Conservation (phyloP, 2,888 invertebrate species). For the Eupithecia pulchellata region DNA sequence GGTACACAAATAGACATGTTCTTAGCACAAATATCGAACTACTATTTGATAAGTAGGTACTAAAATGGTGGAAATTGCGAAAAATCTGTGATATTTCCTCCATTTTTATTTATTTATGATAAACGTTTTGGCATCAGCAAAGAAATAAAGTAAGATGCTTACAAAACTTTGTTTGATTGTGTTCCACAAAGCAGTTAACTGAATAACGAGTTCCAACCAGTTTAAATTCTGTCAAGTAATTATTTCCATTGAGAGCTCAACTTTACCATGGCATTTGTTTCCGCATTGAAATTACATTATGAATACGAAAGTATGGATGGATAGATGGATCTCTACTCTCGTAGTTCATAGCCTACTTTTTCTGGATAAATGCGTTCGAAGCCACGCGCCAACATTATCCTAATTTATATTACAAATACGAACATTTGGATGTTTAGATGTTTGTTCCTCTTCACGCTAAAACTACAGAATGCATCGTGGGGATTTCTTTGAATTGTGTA, state of each 20-base stretch:
- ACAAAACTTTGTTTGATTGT: conserved; percentile 6
- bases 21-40: not conserved
- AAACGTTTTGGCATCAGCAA: not conserved
- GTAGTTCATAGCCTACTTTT: too few relatives aligned
- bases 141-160: not conserved
- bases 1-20: too few relatives aligned
- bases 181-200: conserved; percentile 5
- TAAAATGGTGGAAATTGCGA: not conserved
- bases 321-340: not conserved
- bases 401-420: too few relatives aligned
- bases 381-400: too few relatives aligned
- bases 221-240: conserved; percentile 2
- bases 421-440: too few relatives aligned
- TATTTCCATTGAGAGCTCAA: not conserved
- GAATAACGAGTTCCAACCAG: conserved; percentile 1
- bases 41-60: not conserved
- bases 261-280: not conserved
- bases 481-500: too few relatives aligned
- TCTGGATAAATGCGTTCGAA: too few relatives aligned
- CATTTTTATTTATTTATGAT: not conserved
- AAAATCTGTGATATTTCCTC: not conserved
- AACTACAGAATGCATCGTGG: too few relatives aligned
- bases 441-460: too few relatives aligned
- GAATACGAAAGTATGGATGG: not conserved
- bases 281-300: not conserved